Base-by-base conservation (phyloP, 92 coral and sea anemone genomes). In the Siderastrea radians region DNA sequence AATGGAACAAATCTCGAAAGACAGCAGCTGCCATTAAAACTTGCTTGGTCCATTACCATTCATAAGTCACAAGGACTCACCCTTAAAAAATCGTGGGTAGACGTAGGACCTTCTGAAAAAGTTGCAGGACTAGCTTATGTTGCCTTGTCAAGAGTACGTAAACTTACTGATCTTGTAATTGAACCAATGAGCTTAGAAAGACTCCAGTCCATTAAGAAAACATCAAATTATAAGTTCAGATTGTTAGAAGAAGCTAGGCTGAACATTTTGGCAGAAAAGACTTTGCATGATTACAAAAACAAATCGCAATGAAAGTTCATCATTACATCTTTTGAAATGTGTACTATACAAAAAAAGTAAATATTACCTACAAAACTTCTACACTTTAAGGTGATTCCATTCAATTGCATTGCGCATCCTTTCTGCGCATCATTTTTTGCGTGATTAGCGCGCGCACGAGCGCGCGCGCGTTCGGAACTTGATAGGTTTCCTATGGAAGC, bases 111-210 rank as follows among this genome's bases (percentile, higher is more conserved):
- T 26, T 80, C 84, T 55, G 84, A 90, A 59, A 90, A 75, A 16
- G 93, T 60, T 62, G 88, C 91, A 45, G 80, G 91, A n/a, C 49
- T 80, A n/a, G 75, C 93, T 2, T 90, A 90, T 62, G 87, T 86
- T 19, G 90, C 93, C 2, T 58, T 90, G 61, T 86, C 94, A 3
- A 74, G 94, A 81, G 91, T 54, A 43, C 64, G 54, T 3, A 80
- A 53, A 16, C 44, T 80, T 0, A 44, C 91, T 1, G 71, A 91
- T 50, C 84, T 91, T 19, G 87, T 79, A 0, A 79, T 85, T 7
- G 85, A 89, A 77, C 85, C 80, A 0, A 83, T 89, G 89, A 47
- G 48, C 64, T 85, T 77, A 54, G 74, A 88, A 38, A 75, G 92
- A 82, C 88, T 88, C 50, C 81, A 75, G n/a, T 73, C 91, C 7